Conservation (phyloP, 1,140 invertebrate species). For the Protaetia brevitarsis region DNA sequence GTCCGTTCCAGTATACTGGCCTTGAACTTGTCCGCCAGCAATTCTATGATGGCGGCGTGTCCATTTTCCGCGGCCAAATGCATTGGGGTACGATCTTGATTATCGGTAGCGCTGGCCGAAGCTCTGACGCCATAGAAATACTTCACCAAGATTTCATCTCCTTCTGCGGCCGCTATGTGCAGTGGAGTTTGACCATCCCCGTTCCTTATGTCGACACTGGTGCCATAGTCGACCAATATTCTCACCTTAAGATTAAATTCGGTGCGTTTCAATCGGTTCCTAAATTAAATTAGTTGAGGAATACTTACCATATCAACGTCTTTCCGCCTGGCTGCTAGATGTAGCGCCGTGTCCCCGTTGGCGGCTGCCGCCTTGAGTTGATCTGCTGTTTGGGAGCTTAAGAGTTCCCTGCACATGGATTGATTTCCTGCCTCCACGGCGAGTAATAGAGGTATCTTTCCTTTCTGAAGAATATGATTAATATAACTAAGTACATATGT, state of each 20-base stretch:
- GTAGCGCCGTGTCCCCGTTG: conserved; percentile 84
- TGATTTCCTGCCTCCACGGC: conserved; percentile 92
- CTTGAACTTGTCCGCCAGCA: conserved; percentile 96
- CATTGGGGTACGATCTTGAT: conserved; percentile 94
- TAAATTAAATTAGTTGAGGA: neutral
- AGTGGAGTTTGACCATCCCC: conserved; percentile 88
- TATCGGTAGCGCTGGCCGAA: conserved; percentile 89
- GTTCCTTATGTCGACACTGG: conserved; percentile 85
- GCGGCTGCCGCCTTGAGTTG: conserved; percentile 71
- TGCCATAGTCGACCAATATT: conserved; percentile 89
- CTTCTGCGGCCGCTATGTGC: conserved; percentile 93
- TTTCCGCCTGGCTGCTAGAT: conserved; percentile 81
- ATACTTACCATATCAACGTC: conserved; percentile 83
- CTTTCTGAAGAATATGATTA: conserved; percentile 61
- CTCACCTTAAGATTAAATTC: conserved; percentile 52
- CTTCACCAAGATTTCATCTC: conserved; percentile 90
- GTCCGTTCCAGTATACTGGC: conserved; percentile 91
- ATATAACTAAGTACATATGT: neutral
- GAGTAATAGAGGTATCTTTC: conserved; percentile 87
- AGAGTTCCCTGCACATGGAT: conserved; percentile 85
- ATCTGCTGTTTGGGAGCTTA: conserved; percentile 77
- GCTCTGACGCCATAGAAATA: conserved; percentile 93
- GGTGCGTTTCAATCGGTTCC: neutral
- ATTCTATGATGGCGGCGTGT: conserved; percentile 91
- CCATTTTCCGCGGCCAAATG: conserved; percentile 97